These are phyloP conservation scores for Ispidina picta DNA, from an alignment of 2,797 vertebrate species.

Conservation along the genomic window DNA sequence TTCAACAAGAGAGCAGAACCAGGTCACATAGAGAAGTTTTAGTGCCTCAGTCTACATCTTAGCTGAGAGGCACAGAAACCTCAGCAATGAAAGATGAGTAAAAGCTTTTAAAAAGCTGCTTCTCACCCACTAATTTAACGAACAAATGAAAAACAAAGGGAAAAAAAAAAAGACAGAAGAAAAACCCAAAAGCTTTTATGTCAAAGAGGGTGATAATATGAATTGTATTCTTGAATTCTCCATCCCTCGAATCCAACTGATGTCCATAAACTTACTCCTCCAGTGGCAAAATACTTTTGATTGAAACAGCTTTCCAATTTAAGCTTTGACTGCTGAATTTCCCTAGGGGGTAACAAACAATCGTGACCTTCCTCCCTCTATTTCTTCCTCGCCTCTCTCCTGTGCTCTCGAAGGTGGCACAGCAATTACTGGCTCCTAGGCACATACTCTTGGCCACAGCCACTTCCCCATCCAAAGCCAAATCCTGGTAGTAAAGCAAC, in stretches of 20 bases:
- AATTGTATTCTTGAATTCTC: not conserved
- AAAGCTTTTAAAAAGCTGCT: not conserved
- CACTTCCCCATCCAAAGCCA: not conserved
- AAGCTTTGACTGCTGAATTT: conserved; percentile 20
- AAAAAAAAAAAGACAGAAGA: not conserved
- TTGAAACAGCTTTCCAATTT: conserved; percentile 39
- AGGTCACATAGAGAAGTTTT: not conserved
- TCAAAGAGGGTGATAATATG: not conserved
- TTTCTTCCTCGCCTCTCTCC: not conserved
- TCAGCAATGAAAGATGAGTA: not conserved
- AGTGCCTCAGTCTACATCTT: not conserved
- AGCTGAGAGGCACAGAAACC: not conserved
- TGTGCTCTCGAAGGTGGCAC: not conserved
- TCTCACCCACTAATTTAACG: not conserved
- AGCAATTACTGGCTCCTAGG: not conserved
- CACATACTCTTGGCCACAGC: not conserved
- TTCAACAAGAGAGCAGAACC: not conserved
- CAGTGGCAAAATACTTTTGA: conserved; percentile 10
- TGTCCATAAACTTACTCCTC: not conserved
- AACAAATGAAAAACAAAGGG: not conserved
- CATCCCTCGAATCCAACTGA: not conserved
- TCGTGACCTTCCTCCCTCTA: not conserved
- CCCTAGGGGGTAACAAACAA: not conserved
- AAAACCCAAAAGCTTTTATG: not conserved
- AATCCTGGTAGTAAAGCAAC: not conserved